Base-by-base conservation (phyloP, 2,888 invertebrate species). In the Sylvicola cinctus region DNA sequence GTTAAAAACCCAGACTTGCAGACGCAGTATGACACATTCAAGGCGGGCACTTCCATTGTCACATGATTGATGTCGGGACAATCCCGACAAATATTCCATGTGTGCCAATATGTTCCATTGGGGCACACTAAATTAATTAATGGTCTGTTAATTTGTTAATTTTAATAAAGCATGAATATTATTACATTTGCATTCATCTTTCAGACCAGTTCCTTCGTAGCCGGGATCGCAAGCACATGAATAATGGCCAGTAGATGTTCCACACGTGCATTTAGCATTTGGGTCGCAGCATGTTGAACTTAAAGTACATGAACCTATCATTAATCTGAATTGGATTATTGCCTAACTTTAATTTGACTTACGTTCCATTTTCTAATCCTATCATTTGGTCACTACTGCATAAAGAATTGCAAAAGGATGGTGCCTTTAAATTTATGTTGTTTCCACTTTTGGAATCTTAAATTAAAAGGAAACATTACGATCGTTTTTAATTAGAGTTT, bases 21-120 rank as follows among this genome's bases (percentile, higher is more conserved):
- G 13, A 57, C 52, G 46, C 75, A 75, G 41, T 68, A 63, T 4
- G 63, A 53, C 4, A 60, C 41, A 13, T 65, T 62, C 12, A 60
- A 55, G 1, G 70, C 67, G 28, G 70, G 68, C 7, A 61, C 55
- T n/a, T 50, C 46, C 7, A 52, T 45, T 0, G 71, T 71, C 11
- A 63, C 57, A 39, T 75, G 74, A 47, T 72, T 66, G 14, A 62
- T 57, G 47, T 73, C 72, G 2, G 74, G 72, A 46, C 75, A 76
- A 3, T 66, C 61, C 7, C 49, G 42, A 35, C 61, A 62, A 14
- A 46, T 43, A 33, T 61, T 58, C 4, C 58, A 58, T 6, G 62
- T 61, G 45, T 70, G 68, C n/a, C 69, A 68, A 45, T 68, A 76
- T 1, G 70, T 72, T 15, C 72, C 70, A 32, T 63, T 58, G 2